Evolutionary conservation across 2,888 invertebrate genomes (phyloP), one percentile per base, ranked within the genome.

Genomic region (Eupithecia inturbata): DNA sequence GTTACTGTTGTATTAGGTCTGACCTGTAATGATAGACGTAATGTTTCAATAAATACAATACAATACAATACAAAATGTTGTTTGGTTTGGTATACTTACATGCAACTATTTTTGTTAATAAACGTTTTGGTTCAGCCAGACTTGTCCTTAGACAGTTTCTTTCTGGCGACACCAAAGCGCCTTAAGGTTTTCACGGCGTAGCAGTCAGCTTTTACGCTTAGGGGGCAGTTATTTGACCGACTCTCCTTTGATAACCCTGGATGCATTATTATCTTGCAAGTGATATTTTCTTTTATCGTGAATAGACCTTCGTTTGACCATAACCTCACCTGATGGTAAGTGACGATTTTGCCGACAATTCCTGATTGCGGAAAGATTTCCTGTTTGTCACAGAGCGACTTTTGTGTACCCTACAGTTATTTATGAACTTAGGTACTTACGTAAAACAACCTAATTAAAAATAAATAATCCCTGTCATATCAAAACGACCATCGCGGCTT

Each of bases 191-290:
- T 53, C 22, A 49, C 22, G 33, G 33, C 33, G 53, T 53, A 22
- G 53, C 53, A 53, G 53, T 22, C 53, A 53, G 22, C 53, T 53
- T 53, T 53, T 26, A 53, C 22, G 12, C 22, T 53, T 53, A 22
- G 22, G 12, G 22, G 22, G 12, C 22, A 49, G 49, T n/a, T 49
- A 53, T 53, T 53, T 53, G 22, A n/a, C 22, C 49, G n/a, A 49
- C 49, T 49, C n/a, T 49, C 49, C n/a, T n/a, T 49, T 49, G n/a
- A n/a, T 49, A 49, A 53, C 53, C n/a, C 49, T 49, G n/a, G n/a
- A 49, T 49, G n/a, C 6, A 49, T 1, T n/a, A n/a, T 45, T n/a
- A 49, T 49, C n/a, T 49, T 49, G 45, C 10, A 9, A 19, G 22
- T 22, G 31, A 6, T 3, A 31, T 31, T 31, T 31, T n/a, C n/a